Conservation (phyloP, 2,797 vertebrate genomes). For the Sphaeramia orbicularis region DNA sequence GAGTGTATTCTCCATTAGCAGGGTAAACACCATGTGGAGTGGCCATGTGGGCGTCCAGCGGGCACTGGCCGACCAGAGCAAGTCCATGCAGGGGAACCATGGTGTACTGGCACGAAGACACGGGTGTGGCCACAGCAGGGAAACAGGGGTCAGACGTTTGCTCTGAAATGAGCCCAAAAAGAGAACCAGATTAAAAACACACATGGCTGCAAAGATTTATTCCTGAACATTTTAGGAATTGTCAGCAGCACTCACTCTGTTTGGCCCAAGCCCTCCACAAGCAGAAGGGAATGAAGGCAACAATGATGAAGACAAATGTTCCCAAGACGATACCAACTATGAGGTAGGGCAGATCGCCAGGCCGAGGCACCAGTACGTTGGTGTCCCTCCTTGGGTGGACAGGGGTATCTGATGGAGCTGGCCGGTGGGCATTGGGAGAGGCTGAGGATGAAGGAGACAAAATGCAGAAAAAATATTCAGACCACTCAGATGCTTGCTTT, state of each 20-base stretch:
- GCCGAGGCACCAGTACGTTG: slow-evolving; percentile 85
- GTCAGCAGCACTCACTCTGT: slow-evolving; percentile 89
- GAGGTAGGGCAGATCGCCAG: slow-evolving; percentile 94
- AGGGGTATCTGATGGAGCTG: slow-evolving; percentile 81
- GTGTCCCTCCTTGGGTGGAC: not conserved
- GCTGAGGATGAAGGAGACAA: slow-evolving; percentile 81
- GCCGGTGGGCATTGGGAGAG: slow-evolving; percentile 79
- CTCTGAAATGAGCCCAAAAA: slow-evolving; percentile 82
- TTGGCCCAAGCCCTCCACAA: slow-evolving; percentile 98
- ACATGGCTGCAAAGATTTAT: not conserved
- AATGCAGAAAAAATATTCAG: not conserved
- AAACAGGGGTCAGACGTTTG: slow-evolving; percentile 94
- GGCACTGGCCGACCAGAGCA: slow-evolving; percentile 86
- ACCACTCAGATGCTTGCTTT: not conserved
- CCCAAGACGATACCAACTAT: slow-evolving; percentile 94
- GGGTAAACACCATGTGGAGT: slow-evolving; percentile 77
- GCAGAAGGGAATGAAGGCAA: slow-evolving; percentile 97
- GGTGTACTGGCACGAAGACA: slow-evolving; percentile 95
- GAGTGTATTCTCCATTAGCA: slow-evolving; percentile 72
- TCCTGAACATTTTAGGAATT: not conserved
- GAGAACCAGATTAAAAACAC: not conserved
- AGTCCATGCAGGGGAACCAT: slow-evolving; percentile 94
- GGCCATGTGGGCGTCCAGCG: slow-evolving; percentile 79
- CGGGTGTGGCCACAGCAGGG: slow-evolving; percentile 85
- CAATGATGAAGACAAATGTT: slow-evolving; percentile 93